Evolutionary conservation across 2,888 invertebrate species (phyloP).

Genomic region (Leptodirus hochenwartii): DNA sequence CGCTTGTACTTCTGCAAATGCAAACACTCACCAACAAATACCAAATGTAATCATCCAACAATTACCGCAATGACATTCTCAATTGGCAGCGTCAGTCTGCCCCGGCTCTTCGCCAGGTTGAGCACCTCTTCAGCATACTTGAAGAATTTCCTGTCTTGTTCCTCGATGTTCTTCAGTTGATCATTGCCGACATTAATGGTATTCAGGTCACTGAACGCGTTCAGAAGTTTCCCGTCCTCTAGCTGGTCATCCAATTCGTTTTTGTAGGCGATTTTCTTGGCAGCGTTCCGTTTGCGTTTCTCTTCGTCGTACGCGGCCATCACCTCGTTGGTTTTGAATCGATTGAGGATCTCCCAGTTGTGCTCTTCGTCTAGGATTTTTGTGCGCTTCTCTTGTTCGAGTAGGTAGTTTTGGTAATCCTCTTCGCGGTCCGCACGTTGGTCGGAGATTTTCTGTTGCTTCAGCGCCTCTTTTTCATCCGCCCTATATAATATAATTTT

Average conservation of each 20-base stretch:
- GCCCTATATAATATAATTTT: no score
- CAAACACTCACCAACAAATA: no score
- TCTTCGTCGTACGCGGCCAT: constrained; percentile 27
- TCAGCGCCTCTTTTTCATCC: no score
- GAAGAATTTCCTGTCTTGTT: constrained; percentile 33
- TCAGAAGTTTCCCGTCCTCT: constrained; percentile 13
- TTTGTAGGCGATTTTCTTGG: background rate
- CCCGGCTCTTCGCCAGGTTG: constrained; percentile 26
- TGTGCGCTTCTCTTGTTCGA: constrained; percentile 19
- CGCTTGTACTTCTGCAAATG: constrained; percentile 3
- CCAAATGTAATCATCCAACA: no score
- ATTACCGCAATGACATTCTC: constrained; percentile 28
- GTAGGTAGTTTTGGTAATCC: no score
- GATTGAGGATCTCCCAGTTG: constrained; percentile 38
- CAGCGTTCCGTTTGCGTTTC: constrained; percentile 20
- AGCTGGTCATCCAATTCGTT: constrained; percentile 15
- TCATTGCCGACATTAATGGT: constrained; percentile 19
- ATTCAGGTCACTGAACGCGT: constrained; percentile 2
- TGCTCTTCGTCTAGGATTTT: constrained; percentile 28
- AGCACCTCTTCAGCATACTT: constrained; percentile 30
- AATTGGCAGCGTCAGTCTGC: constrained; percentile 28
- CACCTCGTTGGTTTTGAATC: constrained; percentile 34
- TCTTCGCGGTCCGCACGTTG: no score
- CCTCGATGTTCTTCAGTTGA: constrained; percentile 24
- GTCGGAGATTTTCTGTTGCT: no score